A percentile compares a stretch with the other conserved stretches of the same genome.
These are phyloP conservation scores for Thamnaconus septentrionalis DNA, from an alignment of 2,113 vertebrate genomes.

Conservation along the genomic window DNA sequence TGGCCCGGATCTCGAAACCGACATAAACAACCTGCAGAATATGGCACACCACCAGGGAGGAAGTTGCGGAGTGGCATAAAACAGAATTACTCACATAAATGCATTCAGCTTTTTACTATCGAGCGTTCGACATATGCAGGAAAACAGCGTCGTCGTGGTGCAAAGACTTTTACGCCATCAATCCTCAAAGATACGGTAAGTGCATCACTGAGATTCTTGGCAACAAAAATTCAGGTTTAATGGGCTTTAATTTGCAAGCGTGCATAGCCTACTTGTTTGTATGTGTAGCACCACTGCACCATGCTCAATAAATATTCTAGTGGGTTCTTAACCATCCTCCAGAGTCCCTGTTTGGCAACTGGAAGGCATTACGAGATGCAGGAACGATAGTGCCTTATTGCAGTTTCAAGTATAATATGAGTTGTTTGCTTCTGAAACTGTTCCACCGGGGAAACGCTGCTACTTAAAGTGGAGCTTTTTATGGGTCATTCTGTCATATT, in stretches of 20 bases:
- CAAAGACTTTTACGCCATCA: constrained; percentile 20
- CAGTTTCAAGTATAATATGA: constrained; percentile 64
- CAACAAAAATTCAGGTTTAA: constrained; percentile 35
- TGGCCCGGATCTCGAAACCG: constrained; percentile 57
- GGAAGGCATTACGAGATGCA: constrained; percentile 69
- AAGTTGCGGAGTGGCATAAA: constrained; percentile 34
- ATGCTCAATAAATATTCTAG: constrained; percentile 75
- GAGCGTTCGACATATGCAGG: neutral
- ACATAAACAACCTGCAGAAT: constrained; percentile 56
- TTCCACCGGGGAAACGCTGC: constrained; percentile 48
- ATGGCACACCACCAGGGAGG: constrained; percentile 42
- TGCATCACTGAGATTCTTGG: constrained; percentile 29
- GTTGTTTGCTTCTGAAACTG: constrained; percentile 61
- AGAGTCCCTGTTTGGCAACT: constrained; percentile 72
- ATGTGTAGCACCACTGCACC: constrained; percentile 53
- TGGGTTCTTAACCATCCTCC: constrained; percentile 73
- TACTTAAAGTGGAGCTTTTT: constrained; percentile 50
- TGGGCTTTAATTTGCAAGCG: constrained; percentile 31
- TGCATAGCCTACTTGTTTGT: constrained; percentile 7
- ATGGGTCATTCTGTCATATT: constrained; percentile 36
- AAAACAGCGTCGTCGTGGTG: neutral
- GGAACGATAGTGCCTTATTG: constrained; percentile 71
- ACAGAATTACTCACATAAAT: constrained; percentile 18
- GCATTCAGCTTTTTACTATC: constrained; percentile 3
- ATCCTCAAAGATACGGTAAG: constrained; percentile 31